Evolutionary conservation across 2,888 invertebrate species (phyloP), one percentile per base, ranked within the genome.

Genomic region (Mimumesa dahlbomi): DNA sequence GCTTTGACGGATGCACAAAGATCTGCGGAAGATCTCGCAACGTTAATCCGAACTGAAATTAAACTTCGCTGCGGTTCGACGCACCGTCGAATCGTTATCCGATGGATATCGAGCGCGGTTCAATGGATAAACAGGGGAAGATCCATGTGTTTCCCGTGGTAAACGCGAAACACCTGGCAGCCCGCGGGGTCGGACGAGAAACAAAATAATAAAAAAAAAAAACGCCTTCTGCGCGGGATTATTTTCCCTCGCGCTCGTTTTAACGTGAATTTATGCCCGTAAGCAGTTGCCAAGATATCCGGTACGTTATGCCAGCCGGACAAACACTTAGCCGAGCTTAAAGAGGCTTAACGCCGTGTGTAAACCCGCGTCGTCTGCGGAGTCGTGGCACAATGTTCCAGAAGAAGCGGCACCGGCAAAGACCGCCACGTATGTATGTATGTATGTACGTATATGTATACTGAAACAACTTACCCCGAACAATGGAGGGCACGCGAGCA

Each of bases 291-390:
- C 73, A 58, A 65, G 40, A 61, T 66, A 40, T 45, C 50, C 50
- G 43, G 21, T 34, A 16, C 38, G 48, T 50, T 50, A 64, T 65
- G 64, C 63, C 66, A 54, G 63, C 66, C 69, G 59, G 67, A 70
- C 77, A 75, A 79, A 79, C 79, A 74, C 71, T 77, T 75, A 64
- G 67, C 49, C 46, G 34, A 13, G 50, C 7, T 38, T 43, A 21
- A 18, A 21, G 31, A 31, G 16, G 16, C 45, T 21, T 21, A 5
- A 21, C 11, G 22, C n/a, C 22, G 45, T 13, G n/a, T 0, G 2
- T 1, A 6, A 2, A 14, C 14, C 18, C 2, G 36, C 2, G 40
- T n/a, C 5, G 16, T 14, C 16, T 4, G 18, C 3, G 40, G 16
- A 16, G 5, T 14, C 16, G 40, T 1, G 25, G 40, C 7, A 3